phyloP scores from a whole-genome alignment of 2,888 invertebrate species.

The Drosophila demipolita region DNA sequence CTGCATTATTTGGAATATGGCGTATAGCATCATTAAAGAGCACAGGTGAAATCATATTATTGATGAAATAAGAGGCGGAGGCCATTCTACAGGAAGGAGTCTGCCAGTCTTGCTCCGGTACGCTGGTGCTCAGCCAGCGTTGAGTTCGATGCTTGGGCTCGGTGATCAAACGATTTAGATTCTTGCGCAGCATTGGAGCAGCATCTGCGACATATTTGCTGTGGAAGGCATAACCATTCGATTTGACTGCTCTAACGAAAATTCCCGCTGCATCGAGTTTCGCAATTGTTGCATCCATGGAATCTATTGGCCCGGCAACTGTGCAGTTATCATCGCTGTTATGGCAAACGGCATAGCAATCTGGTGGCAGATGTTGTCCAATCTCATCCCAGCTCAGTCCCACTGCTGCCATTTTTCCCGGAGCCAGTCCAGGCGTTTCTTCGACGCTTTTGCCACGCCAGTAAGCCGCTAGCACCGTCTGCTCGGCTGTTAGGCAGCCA shows the following conservation, averaged over 20 bases:
- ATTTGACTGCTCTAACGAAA: slow-evolving; percentile 94
- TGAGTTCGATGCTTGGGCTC: slow-evolving; percentile 91
- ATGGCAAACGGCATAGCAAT: slow-evolving; percentile 96
- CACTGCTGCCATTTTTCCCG: slow-evolving; percentile 96
- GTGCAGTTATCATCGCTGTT: slow-evolving; percentile 97
- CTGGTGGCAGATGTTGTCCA: slow-evolving; percentile 89
- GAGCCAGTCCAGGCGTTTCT: slow-evolving; percentile 88
- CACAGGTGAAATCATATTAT: slow-evolving; percentile 97
- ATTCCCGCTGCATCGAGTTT: slow-evolving; percentile 90
- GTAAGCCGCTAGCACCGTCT: slow-evolving; percentile 96
- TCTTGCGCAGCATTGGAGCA: slow-evolving; percentile 91
- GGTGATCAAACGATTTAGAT: slow-evolving; percentile 92
- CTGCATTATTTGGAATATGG: slow-evolving; percentile 93
- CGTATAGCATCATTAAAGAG: slow-evolving; percentile 94
- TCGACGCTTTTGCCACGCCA: slow-evolving; percentile 94
- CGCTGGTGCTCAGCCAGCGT: slow-evolving; percentile 97
- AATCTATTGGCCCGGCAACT: slow-evolving; percentile 93
- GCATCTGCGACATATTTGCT: slow-evolving; percentile 94
- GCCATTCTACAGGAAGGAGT: slow-evolving; percentile 90
- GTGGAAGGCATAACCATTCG: slow-evolving; percentile 96
- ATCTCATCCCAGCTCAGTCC: slow-evolving; percentile 95
- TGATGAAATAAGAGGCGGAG: slow-evolving; percentile 97
- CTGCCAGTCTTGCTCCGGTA: slow-evolving; percentile 93
- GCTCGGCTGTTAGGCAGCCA: slow-evolving; percentile 96
- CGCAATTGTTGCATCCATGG: slow-evolving; percentile 89